phyloP scores from a whole-genome alignment of 2,888 invertebrate species.

The Drosophila siamana region DNA sequence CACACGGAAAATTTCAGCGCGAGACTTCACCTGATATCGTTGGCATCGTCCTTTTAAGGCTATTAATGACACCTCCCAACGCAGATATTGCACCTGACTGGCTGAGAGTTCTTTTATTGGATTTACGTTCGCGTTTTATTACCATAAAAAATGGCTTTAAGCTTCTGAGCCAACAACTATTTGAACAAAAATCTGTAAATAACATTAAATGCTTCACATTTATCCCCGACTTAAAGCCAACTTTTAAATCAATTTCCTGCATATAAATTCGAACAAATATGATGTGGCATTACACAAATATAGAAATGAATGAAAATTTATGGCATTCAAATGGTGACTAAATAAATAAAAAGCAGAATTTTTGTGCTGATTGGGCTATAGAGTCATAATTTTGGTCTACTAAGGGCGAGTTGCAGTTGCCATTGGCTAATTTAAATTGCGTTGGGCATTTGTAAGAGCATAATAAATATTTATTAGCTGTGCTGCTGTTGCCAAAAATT shows the following conservation, averaged over 20 bases:
- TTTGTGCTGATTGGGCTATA: neutral
- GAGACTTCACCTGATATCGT: constrained; percentile 15
- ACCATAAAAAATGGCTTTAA: constrained; percentile 20
- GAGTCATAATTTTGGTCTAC: neutral
- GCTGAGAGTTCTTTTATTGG: constrained; percentile 25
- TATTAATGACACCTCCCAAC: constrained; percentile 31
- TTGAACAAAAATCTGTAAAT: neutral
- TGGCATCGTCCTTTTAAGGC: constrained; percentile 22
- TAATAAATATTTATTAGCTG: constrained; percentile 76
- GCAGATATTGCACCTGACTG: constrained; percentile 10
- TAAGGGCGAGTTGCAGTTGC: constrained; percentile 33
- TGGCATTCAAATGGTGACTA: neutral
- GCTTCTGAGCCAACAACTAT: constrained; percentile 4
- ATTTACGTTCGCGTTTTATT: constrained; percentile 8
- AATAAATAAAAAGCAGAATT: neutral
- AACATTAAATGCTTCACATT: neutral
- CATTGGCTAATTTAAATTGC: constrained; percentile 30
- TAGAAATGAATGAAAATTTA: neutral
- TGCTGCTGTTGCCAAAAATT: constrained; percentile 57
- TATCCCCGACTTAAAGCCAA: neutral
- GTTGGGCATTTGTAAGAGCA: constrained; percentile 32
- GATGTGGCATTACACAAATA: neutral
- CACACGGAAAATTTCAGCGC: constrained; percentile 11
- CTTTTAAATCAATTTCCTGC: constrained; percentile 4
- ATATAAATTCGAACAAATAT: neutral